These are phyloP conservation scores for Otus sunia DNA, from an alignment of 2,113 vertebrate species.

Conservation along the genomic window DNA sequence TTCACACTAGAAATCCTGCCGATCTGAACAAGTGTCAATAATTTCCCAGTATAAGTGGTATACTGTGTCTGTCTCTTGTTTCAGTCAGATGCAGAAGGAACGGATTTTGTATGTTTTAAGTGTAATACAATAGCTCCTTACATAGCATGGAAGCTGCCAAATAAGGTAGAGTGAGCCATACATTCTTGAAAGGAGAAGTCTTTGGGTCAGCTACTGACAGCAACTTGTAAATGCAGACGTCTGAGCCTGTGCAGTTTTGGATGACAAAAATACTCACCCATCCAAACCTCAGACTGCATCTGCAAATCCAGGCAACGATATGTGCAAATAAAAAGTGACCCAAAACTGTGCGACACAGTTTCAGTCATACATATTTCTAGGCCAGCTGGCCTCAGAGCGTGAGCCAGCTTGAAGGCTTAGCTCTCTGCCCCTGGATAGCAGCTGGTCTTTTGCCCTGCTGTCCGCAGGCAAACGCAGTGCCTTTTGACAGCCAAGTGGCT, in stretches of 20 bases:
- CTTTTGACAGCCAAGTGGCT: neutral
- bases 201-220: neutral
- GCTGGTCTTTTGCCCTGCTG: neutral
- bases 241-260: neutral
- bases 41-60: neutral
- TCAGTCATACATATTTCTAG: neutral
- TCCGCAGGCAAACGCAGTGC: neutral
- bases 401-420: neutral
- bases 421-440: neutral
- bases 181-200: neutral
- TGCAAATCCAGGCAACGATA: neutral
- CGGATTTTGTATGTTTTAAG: neutral
- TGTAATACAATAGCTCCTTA: neutral
- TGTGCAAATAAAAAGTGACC: neutral
- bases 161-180: neutral
- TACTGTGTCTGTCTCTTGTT: neutral
- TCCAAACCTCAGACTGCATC: neutral
- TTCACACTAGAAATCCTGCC: neutral
- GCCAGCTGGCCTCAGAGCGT: neutral
- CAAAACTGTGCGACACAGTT: neutral
- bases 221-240: rapidly evolving
- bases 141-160: neutral
- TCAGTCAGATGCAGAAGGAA: neutral
- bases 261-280: neutral
- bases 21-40: neutral